Conservation (phyloP, 1,140 invertebrate genomes). For the Drosophila insularis region DNA sequence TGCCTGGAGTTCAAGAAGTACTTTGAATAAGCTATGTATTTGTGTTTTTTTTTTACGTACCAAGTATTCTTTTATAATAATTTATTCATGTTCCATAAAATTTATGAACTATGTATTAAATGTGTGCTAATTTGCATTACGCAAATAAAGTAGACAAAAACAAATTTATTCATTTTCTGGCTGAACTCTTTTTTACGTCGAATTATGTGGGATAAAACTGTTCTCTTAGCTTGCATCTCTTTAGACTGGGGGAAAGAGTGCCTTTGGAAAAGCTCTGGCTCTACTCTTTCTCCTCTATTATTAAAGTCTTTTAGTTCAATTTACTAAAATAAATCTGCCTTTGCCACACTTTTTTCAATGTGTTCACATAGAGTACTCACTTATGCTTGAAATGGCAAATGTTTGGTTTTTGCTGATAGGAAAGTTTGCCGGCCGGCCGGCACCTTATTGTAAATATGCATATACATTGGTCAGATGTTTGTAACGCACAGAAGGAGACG, state of each 20-base stretch:
- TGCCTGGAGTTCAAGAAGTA: slow-evolving; percentile 83
- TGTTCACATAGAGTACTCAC: too few relatives aligned
- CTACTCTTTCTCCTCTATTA: too few relatives aligned
- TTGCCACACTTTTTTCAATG: too few relatives aligned
- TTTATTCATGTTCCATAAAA: slow-evolving; percentile 46
- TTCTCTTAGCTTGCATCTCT: background rate
- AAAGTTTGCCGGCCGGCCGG: slow-evolving; percentile 42
- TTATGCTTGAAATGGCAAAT: too few relatives aligned
- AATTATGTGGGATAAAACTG: background rate
- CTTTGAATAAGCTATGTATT: slow-evolving; percentile 60
- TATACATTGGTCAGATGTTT: too few relatives aligned
- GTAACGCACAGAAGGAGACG: too few relatives aligned
- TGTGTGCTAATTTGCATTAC: slow-evolving; percentile 17
- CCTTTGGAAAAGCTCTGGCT: background rate
- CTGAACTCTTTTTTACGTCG: background rate
- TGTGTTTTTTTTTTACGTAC: slow-evolving; percentile 9
- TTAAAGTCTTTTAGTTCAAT: too few relatives aligned
- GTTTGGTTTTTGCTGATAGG: slow-evolving; percentile 30
- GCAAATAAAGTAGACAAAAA: background rate
- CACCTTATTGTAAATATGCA: background rate
- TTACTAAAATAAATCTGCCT: too few relatives aligned
- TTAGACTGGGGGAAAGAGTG: background rate
- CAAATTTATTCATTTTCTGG: background rate
- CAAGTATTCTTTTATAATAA: slow-evolving; percentile 47
- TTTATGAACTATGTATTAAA: slow-evolving; percentile 3